phyloP scores from a whole-genome alignment of 2,113 vertebrate species.

The Sapajus apella region DNA sequence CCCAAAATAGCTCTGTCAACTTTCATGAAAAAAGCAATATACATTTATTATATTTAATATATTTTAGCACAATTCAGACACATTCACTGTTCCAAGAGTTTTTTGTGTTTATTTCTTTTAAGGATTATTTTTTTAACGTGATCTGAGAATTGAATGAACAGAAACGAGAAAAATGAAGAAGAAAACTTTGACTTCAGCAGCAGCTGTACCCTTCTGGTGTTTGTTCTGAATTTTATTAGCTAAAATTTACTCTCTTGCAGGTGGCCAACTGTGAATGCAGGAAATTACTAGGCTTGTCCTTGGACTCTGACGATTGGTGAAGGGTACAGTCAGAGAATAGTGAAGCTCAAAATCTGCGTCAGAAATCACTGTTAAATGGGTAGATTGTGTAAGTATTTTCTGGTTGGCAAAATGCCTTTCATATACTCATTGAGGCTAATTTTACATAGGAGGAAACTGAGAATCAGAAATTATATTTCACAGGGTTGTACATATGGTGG shows the following conservation, averaged over 20 bases:
- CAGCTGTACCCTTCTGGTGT: not conserved
- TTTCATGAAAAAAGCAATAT: conserved; percentile 77
- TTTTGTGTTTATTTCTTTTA: conserved; percentile 66
- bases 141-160: conserved; percentile 45
- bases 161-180: not conserved
- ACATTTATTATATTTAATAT: conserved; percentile 81
- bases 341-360: not conserved
- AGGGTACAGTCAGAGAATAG: not conserved
- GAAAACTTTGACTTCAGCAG: not conserved
- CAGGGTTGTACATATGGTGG: not conserved
- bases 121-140: conserved; percentile 32
- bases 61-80: conserved; percentile 83
- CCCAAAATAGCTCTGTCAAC: conserved; percentile 82
- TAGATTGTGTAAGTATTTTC: not conserved
- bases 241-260: not conserved
- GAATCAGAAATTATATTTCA: not conserved
- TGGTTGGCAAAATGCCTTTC: not conserved
- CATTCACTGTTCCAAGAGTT: conserved; percentile 51
- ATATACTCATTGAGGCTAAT: not conserved
- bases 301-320: not conserved
- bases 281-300: not conserved
- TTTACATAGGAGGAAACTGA: not conserved
- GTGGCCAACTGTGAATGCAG: not conserved
- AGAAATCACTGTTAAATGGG: not conserved
- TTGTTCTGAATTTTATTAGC: conserved; percentile 47